These are phyloP conservation scores for Geopemphigus sp. DNA, from an alignment of 1,140 invertebrate genomes.

Conservation along the genomic window DNA sequence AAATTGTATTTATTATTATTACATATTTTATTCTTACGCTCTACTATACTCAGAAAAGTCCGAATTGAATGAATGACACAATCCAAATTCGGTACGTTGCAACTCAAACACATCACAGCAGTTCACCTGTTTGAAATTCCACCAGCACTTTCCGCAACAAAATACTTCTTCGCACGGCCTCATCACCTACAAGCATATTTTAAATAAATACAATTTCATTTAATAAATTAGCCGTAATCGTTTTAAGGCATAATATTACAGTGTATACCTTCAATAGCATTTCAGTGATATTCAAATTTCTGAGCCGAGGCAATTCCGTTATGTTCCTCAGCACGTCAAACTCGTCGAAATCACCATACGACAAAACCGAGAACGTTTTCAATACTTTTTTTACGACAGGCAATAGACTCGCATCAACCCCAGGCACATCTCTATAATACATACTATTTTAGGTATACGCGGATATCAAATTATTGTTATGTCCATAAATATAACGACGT, in stretches of 20 bases:
- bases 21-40: slow-evolving; percentile 42
- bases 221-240: too few species aligned
- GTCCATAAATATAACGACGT: too few species aligned
- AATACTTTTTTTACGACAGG: slow-evolving; percentile 37
- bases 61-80: slow-evolving; percentile 56
- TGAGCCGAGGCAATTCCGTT: neutral
- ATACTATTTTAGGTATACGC: too few species aligned
- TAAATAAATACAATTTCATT: too few species aligned
- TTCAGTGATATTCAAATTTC: slow-evolving; percentile 49
- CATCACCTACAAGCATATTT: slow-evolving; percentile 51
- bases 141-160: slow-evolving; percentile 53
- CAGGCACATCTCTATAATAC: neutral
- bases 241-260: too few species aligned
- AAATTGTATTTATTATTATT: too few species aligned
- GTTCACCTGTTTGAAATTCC: slow-evolving; percentile 53
- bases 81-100: slow-evolving; percentile 55
- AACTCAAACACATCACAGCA: slow-evolving; percentile 55
- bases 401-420: neutral
- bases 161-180: slow-evolving; percentile 54
- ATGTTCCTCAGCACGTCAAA: slow-evolving; percentile 48
- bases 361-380: slow-evolving; percentile 50
- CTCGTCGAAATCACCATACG: slow-evolving; percentile 53
- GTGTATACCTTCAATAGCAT: slow-evolving; percentile 49
- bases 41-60: slow-evolving; percentile 53
- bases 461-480: too few species aligned